These are phyloP conservation scores for Linepithema humile DNA, from an alignment of 1,140 invertebrate species.

Conservation along the genomic window DNA sequence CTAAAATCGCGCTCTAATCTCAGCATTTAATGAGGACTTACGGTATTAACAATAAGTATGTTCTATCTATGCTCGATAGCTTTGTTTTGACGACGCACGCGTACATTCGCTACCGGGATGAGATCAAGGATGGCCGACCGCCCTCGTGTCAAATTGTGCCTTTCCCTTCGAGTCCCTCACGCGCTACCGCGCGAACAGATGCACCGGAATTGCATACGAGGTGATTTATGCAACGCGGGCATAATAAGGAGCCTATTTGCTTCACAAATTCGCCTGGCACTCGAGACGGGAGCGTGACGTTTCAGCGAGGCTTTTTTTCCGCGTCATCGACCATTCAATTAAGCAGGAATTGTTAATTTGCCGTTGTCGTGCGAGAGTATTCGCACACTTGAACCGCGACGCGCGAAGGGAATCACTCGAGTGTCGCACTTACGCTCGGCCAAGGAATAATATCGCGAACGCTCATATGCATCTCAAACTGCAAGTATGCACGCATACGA, in stretches of 20 bases:
- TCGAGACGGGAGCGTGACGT: slow-evolving; percentile 61
- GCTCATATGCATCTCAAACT: slow-evolving; percentile 31
- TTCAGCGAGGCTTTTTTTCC: slow-evolving; percentile 67
- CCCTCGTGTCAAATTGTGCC: slow-evolving; percentile 50
- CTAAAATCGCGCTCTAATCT: neutral
- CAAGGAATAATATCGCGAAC: slow-evolving; percentile 54
- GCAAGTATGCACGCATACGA: neutral
- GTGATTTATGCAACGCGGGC: slow-evolving; percentile 57
- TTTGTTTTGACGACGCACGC: neutral
- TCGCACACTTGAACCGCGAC: slow-evolving; percentile 45
- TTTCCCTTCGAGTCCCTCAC: slow-evolving; percentile 24
- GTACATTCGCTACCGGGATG: neutral
- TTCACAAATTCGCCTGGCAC: slow-evolving; percentile 75
- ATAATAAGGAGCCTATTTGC: slow-evolving; percentile 75
- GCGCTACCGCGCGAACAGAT: slow-evolving; percentile 17
- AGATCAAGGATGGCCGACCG: slow-evolving; percentile 14
- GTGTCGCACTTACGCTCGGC: slow-evolving; percentile 67
- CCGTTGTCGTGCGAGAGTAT: slow-evolving; percentile 53
- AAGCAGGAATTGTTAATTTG: slow-evolving; percentile 80
- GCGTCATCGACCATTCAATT: slow-evolving; percentile 77
- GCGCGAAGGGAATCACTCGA: slow-evolving; percentile 42
- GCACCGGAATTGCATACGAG: slow-evolving; percentile 56
- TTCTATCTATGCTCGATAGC: neutral
- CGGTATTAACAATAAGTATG: too few species aligned
- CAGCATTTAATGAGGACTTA: neutral